These are phyloP conservation scores for Plebejus argus DNA, from an alignment of 2,888 invertebrate species.

Conservation along the genomic window DNA sequence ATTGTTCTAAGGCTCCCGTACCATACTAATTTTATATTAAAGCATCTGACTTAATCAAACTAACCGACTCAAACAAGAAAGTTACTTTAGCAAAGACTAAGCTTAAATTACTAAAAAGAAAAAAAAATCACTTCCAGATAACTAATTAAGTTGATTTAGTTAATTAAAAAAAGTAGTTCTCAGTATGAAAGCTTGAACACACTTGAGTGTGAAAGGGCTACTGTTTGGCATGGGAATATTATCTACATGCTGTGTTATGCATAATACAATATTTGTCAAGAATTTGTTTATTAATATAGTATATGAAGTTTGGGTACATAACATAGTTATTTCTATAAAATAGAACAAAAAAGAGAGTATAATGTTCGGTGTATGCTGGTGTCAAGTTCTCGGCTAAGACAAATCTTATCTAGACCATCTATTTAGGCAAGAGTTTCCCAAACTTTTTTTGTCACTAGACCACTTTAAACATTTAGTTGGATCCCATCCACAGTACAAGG, in stretches of 20 bases:
- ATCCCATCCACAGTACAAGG: no score
- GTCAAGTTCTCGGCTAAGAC: no score
- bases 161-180: slow-evolving; percentile 23
- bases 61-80: neutral
- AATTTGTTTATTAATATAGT: neutral
- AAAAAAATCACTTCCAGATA: neutral
- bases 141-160: slow-evolving; percentile 7
- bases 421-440: no score
- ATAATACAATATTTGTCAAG: neutral
- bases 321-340: no score
- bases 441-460: no score
- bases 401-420: no score
- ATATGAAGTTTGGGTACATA: neutral
- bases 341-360: no score
- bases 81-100: neutral
- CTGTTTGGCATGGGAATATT: slow-evolving; percentile 20
- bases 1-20: no score
- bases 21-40: no score
- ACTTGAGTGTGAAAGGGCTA: neutral
- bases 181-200: neutral
- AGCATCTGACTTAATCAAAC: no score
- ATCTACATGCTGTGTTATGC: neutral
- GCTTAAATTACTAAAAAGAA: neutral
- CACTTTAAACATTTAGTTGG: no score
- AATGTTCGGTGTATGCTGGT: no score